phyloP scores from a whole-genome alignment of 2,113 vertebrate species.

The Microcebus tavaratra region DNA sequence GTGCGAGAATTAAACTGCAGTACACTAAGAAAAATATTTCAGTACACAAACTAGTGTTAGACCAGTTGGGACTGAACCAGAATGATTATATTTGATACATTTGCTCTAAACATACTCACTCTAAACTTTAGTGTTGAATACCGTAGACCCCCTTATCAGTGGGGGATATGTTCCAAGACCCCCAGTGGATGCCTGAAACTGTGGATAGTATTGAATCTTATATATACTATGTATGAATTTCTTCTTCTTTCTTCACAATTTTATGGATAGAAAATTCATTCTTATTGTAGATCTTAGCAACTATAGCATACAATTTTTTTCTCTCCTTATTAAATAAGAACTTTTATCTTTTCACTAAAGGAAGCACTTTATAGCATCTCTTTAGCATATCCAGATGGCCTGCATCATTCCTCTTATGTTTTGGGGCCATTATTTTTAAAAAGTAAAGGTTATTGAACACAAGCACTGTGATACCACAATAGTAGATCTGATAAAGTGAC shows the following conservation, averaged over 20 bases:
- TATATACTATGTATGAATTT: background rate
- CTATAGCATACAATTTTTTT: background rate
- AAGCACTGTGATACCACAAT: background rate
- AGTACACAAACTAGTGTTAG: background rate
- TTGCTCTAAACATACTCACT: background rate
- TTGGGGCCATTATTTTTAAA: background rate
- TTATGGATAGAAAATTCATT: background rate
- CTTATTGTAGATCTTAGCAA: background rate
- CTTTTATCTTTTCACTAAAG: background rate
- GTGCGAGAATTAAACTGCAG: background rate
- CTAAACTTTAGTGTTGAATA: background rate
- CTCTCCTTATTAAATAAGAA: background rate
- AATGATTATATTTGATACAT: background rate
- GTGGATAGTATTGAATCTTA: background rate
- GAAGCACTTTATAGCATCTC: background rate
- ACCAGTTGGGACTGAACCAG: background rate
- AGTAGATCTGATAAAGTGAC: background rate
- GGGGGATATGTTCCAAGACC: background rate
- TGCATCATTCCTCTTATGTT: background rate
- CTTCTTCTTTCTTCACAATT: background rate
- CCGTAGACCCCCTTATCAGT: background rate
- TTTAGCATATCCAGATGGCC: background rate
- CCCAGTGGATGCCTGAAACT: background rate
- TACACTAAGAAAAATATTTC: background rate
- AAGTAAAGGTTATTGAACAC: background rate